These are phyloP conservation scores for Ladona fulva DNA, from an alignment of 1,140 invertebrate species.

Conservation along the genomic window DNA sequence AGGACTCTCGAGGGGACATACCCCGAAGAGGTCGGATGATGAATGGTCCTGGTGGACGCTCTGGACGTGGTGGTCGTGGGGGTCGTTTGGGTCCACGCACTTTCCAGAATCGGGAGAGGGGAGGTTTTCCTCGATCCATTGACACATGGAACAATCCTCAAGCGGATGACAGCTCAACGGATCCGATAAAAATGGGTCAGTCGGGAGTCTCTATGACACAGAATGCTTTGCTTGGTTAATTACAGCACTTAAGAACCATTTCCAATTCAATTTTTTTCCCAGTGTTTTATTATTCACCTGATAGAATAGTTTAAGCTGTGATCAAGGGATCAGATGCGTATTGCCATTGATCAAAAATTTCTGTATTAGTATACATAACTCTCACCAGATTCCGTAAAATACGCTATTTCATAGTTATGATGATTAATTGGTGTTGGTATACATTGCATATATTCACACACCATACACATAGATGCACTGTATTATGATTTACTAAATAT, in stretches of 20 bases:
- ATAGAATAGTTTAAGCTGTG: too few species aligned
- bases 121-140: conserved; percentile 35
- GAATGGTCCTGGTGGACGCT: conserved; percentile 34
- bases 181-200: conserved; percentile 26
- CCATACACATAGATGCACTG: too few species aligned
- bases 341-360: too few species aligned
- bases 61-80: conserved; percentile 45
- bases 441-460: too few species aligned
- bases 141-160: conserved; percentile 53
- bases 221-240: not conserved
- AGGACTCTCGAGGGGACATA: conserved; percentile 36
- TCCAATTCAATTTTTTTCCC: too few species aligned
- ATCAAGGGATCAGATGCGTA: too few species aligned
- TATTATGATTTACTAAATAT: too few species aligned
- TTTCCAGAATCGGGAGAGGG: conserved; percentile 36
- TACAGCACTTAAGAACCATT: not conserved
- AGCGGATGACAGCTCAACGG: conserved; percentile 21
- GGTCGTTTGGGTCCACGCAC: conserved; percentile 42
- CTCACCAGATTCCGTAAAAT: too few species aligned
- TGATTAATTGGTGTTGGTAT: too few species aligned
- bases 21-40: conserved; percentile 27
- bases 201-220: conserved; percentile 17
- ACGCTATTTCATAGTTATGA: too few species aligned
- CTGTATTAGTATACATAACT: too few species aligned
- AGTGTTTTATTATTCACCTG: too few species aligned